Percentiles rank a stretch among this genome's conserved stretches.
Conservation (phyloP, 1,140 invertebrate species). For the Matsumurasca onukii region DNA sequence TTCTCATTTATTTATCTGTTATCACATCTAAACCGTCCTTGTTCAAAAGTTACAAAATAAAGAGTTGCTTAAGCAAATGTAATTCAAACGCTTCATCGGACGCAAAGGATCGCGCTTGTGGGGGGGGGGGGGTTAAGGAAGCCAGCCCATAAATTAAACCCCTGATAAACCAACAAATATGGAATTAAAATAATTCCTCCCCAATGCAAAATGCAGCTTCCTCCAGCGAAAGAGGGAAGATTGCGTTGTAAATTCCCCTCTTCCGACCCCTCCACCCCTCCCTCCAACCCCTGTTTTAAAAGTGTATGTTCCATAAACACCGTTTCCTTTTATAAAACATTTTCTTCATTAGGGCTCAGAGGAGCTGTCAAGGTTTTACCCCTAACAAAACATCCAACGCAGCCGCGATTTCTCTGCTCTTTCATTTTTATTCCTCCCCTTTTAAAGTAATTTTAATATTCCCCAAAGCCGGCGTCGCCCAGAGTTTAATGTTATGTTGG, state of each 20-base stretch:
- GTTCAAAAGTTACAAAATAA: constrained; percentile 17
- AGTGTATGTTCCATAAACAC: constrained; percentile 32
- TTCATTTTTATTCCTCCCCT: constrained; percentile 19
- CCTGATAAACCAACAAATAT: constrained; percentile 38
- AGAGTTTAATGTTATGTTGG: background rate
- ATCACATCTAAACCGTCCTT: too few relatives aligned
- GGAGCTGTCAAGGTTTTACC: constrained; percentile 9
- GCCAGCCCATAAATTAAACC: constrained; percentile 28
- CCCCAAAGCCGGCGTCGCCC: background rate
- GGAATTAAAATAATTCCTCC: constrained; percentile 40
- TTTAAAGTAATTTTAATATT: constrained; percentile 24
- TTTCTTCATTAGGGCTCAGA: constrained; percentile 33
- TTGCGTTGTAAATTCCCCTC: constrained; percentile 26
- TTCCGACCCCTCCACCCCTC: background rate
- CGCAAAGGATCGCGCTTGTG: background rate
- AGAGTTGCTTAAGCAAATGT: constrained; percentile 22
- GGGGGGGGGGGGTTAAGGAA: too few relatives aligned
- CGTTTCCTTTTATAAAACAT: constrained; percentile 35
- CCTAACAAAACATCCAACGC: constrained; percentile 8
- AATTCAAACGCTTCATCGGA: constrained; percentile 17
- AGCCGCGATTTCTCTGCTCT: constrained; percentile 3
- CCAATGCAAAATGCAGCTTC: constrained; percentile 39
- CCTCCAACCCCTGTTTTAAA: constrained; percentile 26
- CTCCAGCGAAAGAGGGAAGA: constrained; percentile 30
- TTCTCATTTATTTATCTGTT: constrained; percentile 10